phyloP scores from a whole-genome alignment of 2,113 vertebrate genomes.

The Chelonoidis abingdonii region DNA sequence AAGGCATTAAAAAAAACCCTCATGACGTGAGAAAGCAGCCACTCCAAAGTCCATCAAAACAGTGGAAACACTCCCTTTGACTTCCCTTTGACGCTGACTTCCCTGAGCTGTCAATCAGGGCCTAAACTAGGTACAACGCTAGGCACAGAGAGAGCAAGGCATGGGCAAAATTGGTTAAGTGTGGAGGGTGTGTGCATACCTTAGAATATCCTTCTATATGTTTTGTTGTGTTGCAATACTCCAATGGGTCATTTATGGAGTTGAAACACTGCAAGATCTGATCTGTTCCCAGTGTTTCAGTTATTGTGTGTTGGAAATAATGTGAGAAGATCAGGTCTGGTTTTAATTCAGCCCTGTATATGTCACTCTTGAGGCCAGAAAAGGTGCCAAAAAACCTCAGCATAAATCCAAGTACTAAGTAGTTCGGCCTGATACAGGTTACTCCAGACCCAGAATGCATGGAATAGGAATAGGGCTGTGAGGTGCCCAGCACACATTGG shows the following conservation, averaged over 20 bases:
- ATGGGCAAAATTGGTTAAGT: not conserved
- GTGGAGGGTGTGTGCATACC: not conserved
- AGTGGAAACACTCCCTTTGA: not conserved
- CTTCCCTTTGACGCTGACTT: not conserved
- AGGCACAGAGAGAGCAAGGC: rapidly evolving
- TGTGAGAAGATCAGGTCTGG: conserved; percentile 11
- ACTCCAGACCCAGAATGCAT: not conserved
- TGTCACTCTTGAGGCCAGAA: conserved; percentile 26
- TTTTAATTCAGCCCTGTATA: conserved; percentile 45
- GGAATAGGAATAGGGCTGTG: conserved; percentile 49
- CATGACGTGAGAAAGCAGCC: rapidly evolving
- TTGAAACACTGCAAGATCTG: conserved; percentile 34
- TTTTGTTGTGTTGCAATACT: conserved; percentile 33
- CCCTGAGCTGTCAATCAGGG: not conserved
- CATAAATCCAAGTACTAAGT: conserved; percentile 6
- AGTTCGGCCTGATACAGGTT: conserved; percentile 55
- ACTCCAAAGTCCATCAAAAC: not conserved
- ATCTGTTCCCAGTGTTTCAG: conserved; percentile 29
- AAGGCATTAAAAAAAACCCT: not conserved
- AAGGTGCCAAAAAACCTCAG: conserved; percentile 58
- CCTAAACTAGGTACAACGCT: rapidly evolving
- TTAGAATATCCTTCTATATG: not conserved
- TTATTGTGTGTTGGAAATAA: conserved; percentile 13
- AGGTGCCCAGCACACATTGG: conserved; percentile 54
- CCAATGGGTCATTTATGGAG: not conserved